Evolutionary conservation across 2,113 vertebrate genomes (phyloP).

Genomic region (Austrofundulus limnaeus): DNA sequence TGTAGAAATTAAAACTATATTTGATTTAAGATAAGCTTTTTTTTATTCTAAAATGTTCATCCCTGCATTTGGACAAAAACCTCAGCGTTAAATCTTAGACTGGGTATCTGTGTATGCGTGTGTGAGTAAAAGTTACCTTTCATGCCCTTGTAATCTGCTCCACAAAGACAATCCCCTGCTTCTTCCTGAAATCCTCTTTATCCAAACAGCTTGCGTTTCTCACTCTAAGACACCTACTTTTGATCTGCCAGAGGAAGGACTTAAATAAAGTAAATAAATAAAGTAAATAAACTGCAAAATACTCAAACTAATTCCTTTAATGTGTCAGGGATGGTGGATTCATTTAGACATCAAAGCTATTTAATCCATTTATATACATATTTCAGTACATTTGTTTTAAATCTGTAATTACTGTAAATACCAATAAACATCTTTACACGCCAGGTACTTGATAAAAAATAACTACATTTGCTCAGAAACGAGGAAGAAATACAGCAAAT

Average conservation of each 20-base stretch:
- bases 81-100: not conserved
- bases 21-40: no score
- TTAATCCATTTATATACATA: not conserved
- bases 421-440: not conserved
- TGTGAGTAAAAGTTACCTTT: slow-evolving; percentile 20
- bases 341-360: not conserved
- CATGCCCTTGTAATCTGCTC: slow-evolving; percentile 38
- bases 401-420: no score
- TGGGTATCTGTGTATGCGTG: not conserved
- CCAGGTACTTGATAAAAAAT: not conserved
- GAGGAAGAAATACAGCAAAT: no score
- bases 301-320: not conserved
- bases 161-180: slow-evolving; percentile 54
- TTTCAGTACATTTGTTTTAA: not conserved
- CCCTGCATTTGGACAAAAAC: no score
- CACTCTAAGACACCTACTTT: slow-evolving; percentile 42
- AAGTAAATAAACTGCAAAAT: slow-evolving; percentile 6
- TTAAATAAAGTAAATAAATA: slow-evolving; percentile 10
- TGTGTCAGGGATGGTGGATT: not conserved
- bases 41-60: not conserved
- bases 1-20: no score
- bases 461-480: not conserved
- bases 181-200: slow-evolving; percentile 74
- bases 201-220: slow-evolving; percentile 64
- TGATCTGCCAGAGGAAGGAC: slow-evolving; percentile 3